phyloP scores from a whole-genome alignment of 2,888 invertebrate species.

The Drosophila mimica region DNA sequence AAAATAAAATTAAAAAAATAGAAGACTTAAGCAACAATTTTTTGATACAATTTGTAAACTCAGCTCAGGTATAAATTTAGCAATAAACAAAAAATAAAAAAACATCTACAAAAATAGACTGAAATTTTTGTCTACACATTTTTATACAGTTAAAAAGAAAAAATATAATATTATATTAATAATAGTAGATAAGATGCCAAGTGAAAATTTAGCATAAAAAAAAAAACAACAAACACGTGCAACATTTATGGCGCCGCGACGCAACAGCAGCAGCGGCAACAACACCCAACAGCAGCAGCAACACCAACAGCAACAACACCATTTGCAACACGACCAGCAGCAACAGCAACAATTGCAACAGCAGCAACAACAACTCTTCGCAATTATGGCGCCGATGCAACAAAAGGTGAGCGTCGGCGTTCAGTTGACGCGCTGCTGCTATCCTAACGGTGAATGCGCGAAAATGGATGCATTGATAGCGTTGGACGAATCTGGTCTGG shows the following conservation, averaged over 20 bases:
- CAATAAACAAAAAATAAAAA: slow-evolving; percentile 29
- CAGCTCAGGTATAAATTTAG: slow-evolving; percentile 70
- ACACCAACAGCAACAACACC: slow-evolving; percentile 59
- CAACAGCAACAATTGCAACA: slow-evolving; percentile 43
- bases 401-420: slow-evolving; percentile 55
- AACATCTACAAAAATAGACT: slow-evolving; percentile 54
- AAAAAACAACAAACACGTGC: slow-evolving; percentile 30
- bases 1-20: slow-evolving; percentile 22
- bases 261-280: slow-evolving; percentile 84
- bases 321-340: slow-evolving; percentile 70
- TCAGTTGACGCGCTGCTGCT: slow-evolving; percentile 90
- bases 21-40: slow-evolving; percentile 44
- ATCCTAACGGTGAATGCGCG: slow-evolving; percentile 92
- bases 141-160: slow-evolving; percentile 43
- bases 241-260: slow-evolving; percentile 86
- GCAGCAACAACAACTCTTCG: slow-evolving; percentile 43
- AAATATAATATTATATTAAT: not conserved
- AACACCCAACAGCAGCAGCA: slow-evolving; percentile 76
- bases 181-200: slow-evolving; percentile 18
- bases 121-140: slow-evolving; percentile 56
- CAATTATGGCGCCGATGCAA: slow-evolving; percentile 82
- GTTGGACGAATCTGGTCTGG: slow-evolving; percentile 90
- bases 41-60: slow-evolving; percentile 76
- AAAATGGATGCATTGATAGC: slow-evolving; percentile 88
- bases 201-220: slow-evolving; percentile 15